phyloP scores from a whole-genome alignment of 1,140 invertebrate species.

The Drosophila ercepeae region DNA sequence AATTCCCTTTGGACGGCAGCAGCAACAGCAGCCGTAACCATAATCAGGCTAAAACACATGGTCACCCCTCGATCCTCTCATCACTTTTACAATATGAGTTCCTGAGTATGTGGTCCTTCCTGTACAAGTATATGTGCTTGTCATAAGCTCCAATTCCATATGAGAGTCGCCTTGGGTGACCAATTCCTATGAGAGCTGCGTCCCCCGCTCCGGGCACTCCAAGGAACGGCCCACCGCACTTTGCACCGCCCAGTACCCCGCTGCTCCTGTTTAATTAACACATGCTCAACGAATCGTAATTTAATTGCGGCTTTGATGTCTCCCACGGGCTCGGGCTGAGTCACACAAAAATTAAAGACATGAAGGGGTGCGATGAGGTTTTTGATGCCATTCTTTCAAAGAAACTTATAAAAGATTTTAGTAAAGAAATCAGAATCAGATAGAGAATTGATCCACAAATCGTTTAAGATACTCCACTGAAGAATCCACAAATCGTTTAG shows the following conservation, averaged over 20 bases:
- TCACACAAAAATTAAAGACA: slow-evolving; percentile 35
- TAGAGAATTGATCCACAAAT: no score
- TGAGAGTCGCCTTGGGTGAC: slow-evolving; percentile 50
- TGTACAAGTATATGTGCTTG: slow-evolving; percentile 24
- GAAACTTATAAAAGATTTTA: not conserved
- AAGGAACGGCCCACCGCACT: slow-evolving; percentile 46
- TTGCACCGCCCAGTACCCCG: slow-evolving; percentile 7
- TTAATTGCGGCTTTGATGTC: slow-evolving; percentile 76
- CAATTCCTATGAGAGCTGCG: slow-evolving; percentile 48
- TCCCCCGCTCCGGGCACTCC: slow-evolving; percentile 41
- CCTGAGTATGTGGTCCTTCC: slow-evolving; percentile 1
- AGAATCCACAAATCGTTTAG: no score
- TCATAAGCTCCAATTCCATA: slow-evolving; percentile 38
- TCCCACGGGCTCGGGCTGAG: slow-evolving; percentile 30
- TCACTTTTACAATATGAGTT: not conserved
- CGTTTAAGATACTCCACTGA: no score
- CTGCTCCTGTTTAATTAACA: slow-evolving; percentile 80
- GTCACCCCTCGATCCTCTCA: slow-evolving; percentile 10
- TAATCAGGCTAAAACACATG: slow-evolving; percentile 80
- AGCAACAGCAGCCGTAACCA: slow-evolving; percentile 33
- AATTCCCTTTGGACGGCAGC: slow-evolving; percentile 70
- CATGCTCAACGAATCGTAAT: slow-evolving; percentile 83
- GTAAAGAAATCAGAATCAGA: no score
- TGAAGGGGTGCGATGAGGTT: not conserved
- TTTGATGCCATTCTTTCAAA: not conserved